A percentile compares a stretch with the other conserved stretches of the same genome.
These are phyloP conservation scores for Cheirogaleus medius DNA, from an alignment of 2,113 vertebrate species.

Conservation along the genomic window DNA sequence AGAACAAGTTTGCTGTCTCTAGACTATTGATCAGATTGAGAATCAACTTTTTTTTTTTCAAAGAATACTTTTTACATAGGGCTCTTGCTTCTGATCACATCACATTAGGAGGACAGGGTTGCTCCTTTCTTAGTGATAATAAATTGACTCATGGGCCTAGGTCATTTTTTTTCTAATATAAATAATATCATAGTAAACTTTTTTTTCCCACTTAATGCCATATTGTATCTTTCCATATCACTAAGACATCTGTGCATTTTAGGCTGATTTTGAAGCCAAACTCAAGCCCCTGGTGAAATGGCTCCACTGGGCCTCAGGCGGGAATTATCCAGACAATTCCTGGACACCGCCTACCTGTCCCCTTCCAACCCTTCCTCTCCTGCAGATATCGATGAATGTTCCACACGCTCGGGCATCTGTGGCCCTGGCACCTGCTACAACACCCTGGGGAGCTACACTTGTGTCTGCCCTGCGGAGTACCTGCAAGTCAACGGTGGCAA, in stretches of 20 bases:
- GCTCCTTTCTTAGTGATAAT: not conserved
- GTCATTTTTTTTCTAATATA: not conserved
- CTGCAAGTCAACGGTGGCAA: constrained; percentile 96
- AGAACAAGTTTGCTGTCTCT: not conserved
- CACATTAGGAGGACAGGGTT: not conserved
- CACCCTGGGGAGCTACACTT: constrained; percentile 96
- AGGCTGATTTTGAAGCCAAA: not conserved
- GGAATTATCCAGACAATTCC: not conserved
- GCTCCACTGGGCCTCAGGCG: no score
- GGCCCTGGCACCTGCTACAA: constrained; percentile 96
- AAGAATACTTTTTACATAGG: not conserved
- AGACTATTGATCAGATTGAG: not conserved
- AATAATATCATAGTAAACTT: not conserved
- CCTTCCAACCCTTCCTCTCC: not conserved
- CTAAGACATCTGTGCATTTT: not conserved
- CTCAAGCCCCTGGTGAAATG: not conserved
- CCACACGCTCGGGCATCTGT: constrained; percentile 90
- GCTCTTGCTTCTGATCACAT: not conserved
- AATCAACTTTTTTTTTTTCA: not conserved
- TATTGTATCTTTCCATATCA: not conserved
- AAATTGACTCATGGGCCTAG: not conserved
- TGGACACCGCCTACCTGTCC: not conserved
- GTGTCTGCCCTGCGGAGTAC: constrained; percentile 94
- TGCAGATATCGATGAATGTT: constrained; percentile 94
- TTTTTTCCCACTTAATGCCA: not conserved